Base-by-base conservation (phyloP, 2,113 vertebrate genomes). In the Numenius arquata region DNA sequence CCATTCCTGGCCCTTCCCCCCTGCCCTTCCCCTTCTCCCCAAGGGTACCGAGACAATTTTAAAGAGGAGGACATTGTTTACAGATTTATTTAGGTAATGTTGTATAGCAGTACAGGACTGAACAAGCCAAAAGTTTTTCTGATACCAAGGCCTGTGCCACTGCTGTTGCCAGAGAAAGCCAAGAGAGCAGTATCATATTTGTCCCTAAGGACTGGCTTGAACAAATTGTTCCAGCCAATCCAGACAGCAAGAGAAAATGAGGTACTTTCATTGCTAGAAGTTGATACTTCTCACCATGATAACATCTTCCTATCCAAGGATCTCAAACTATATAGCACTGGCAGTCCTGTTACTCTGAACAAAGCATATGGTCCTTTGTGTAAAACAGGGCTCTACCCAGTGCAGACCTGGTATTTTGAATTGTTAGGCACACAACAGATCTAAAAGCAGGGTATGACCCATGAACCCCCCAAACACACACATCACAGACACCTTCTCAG, bases 211-310 rank as follows among this genome's bases (percentile, higher is more conserved):
- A 85, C 90, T 29, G 21, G 72, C 27, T 21, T 85, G 43, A 68
- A 91, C 30, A 66, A 95, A 88, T 82, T 56, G 43, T 87, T 87
- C 58, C n/a, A 79, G 66, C 43, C 43, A 75, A 66, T 48, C 27
- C 58, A 89, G 56, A 50, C 26, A 92, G 48, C 56, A 85, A 65
- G n/a, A 94, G 26, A 95, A 95, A 97, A 85, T 22, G 12, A 92
- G 25, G 12, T 68, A 30, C 63, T 88, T 93, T 53, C 65, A 55
- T 59, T 89, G 84, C 79, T 88, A 66, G 48, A 79, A 91, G 55
- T 63, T 93, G 71, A 91, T 91, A 91, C 21, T 76, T 91, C 81
- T 72, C 70, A 76, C 29, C 48, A 22, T 8, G 72, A 90, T 84
- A 96, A 85, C 86, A 95, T 76, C 74, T 86, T 80, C 55, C 63